Conservation (phyloP, 2,797 vertebrate genomes). For the Manis pentadactyla region DNA sequence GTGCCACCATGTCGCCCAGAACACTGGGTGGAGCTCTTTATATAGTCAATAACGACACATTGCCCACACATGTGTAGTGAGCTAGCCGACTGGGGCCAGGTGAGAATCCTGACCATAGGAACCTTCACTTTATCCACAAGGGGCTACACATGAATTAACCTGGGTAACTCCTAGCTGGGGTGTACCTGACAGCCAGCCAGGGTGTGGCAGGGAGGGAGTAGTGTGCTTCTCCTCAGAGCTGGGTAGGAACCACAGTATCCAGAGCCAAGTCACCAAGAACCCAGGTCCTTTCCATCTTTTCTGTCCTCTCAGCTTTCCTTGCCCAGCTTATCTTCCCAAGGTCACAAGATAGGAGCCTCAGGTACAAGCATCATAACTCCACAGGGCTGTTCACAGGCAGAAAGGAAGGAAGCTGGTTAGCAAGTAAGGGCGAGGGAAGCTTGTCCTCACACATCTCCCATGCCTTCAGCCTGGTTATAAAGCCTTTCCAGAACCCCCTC, state of each 20-base stretch:
- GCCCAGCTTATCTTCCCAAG: neutral
- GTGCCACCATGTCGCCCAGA: too few species aligned
- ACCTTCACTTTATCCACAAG: neutral
- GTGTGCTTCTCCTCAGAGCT: neutral
- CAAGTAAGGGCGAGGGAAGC: neutral
- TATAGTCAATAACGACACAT: too few species aligned
- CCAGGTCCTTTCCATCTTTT: neutral
- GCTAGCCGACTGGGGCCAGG: too few species aligned
- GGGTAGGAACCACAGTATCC: neutral
- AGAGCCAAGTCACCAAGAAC: neutral
- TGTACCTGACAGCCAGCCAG: neutral
- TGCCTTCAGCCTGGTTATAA: neutral
- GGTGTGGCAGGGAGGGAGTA: neutral
- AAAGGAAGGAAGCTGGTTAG: conserved; percentile 42
- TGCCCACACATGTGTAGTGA: too few species aligned
- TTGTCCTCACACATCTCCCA: neutral
- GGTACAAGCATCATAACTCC: neutral
- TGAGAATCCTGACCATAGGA: too few species aligned
- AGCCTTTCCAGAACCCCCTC: neutral
- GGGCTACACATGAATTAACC: neutral
- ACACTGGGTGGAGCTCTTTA: too few species aligned
- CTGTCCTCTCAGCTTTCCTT: neutral
- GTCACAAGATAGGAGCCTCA: neutral
- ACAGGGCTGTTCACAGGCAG: neutral
- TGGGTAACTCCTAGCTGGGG: neutral